Percentiles rank a stretch among this genome's conserved stretches.
phyloP scores from a whole-genome alignment of 2,113 vertebrate species.

The Mastomys coucha region DNA sequence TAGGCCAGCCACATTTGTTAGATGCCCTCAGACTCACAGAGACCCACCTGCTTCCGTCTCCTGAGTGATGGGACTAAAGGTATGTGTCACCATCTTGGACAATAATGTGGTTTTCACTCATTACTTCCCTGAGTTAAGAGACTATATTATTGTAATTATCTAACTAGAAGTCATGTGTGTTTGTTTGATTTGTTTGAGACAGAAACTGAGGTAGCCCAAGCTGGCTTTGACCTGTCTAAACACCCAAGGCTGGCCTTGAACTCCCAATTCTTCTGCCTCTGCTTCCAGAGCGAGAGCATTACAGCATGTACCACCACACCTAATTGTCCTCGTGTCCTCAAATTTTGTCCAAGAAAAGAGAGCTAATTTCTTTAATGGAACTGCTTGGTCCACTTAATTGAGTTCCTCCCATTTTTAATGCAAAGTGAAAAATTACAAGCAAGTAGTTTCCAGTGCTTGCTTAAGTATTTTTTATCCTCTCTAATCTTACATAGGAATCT shows the following conservation, averaged over 20 bases:
- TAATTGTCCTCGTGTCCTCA: background rate
- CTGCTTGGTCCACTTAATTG: constrained; percentile 26
- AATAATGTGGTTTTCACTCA: background rate
- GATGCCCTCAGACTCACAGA: background rate
- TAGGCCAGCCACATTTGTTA: background rate
- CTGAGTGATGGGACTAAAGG: background rate
- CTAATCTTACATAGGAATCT: constrained; percentile 38
- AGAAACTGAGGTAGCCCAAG: background rate
- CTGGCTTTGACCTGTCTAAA: background rate
- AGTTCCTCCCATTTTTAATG: background rate
- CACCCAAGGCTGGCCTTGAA: background rate
- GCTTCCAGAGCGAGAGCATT: background rate
- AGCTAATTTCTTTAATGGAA: constrained; percentile 45
- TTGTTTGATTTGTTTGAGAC: background rate
- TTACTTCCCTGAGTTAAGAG: constrained; percentile 12
- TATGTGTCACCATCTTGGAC: background rate
- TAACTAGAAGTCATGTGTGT: background rate
- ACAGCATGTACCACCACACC: too few species aligned
- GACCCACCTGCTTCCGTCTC: background rate
- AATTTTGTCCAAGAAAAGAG: constrained; percentile 4
- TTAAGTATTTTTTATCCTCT: constrained; percentile 49
- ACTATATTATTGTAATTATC: background rate
- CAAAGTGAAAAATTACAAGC: constrained; percentile 49
- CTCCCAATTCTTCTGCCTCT: background rate
- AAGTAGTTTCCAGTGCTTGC: constrained; percentile 48